These are phyloP conservation scores for Vespertilio murinus DNA, from an alignment of 2,797 vertebrate genomes.

Conservation along the genomic window DNA sequence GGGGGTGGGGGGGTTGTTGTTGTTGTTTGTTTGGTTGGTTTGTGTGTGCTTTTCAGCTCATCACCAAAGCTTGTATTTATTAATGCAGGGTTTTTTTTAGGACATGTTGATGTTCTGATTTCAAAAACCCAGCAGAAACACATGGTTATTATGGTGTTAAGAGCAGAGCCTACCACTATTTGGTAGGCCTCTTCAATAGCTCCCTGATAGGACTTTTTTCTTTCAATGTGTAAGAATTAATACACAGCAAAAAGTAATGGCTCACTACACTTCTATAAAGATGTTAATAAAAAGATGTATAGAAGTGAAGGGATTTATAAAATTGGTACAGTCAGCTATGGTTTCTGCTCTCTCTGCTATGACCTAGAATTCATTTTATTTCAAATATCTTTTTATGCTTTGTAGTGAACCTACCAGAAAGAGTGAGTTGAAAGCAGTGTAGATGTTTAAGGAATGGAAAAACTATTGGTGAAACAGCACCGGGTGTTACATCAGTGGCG, in stretches of 20 bases:
- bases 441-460: conserved; percentile 51
- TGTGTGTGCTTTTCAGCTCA: not conserved
- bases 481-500: not conserved
- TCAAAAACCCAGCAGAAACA: conserved; percentile 18
- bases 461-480: not conserved
- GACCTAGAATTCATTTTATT: conserved; percentile 45
- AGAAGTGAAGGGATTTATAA: not conserved
- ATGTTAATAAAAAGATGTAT: conserved; percentile 31
- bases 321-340: not conserved
- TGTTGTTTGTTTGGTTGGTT: too few relatives aligned
- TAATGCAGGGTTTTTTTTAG: conserved; percentile 15
- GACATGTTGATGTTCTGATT: not conserved
- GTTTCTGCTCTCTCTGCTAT: conserved; percentile 2
- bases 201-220: conserved; percentile 13
- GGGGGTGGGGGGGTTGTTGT: too few relatives aligned
- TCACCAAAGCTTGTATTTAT: conserved; percentile 16
- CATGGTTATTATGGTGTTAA: not conserved
- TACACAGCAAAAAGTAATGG: not conserved
- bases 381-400: not conserved
- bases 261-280: not conserved
- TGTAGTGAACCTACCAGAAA: not conserved
- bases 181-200: not conserved
- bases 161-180: not conserved
- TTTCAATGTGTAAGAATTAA: conserved; percentile 45
- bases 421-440: conserved; percentile 53